Evolutionary conservation across 2,113 vertebrate species (phyloP), one percentile per base, ranked within the genome.

Genomic region (Tetrao urogallus): DNA sequence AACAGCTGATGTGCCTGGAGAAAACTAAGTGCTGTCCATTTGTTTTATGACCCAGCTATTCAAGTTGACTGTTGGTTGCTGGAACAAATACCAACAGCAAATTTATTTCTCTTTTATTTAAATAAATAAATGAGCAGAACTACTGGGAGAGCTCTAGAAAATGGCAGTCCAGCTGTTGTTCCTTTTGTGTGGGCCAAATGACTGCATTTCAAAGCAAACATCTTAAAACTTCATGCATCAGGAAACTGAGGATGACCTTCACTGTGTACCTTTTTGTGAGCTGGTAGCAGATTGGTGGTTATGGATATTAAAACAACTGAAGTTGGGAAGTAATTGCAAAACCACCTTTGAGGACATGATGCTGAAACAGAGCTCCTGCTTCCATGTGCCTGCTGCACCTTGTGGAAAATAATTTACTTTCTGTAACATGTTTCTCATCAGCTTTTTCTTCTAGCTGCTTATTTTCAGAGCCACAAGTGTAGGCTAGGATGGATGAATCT

Each of bases 21-120:
- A 83, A 63, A 92, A 86, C 85, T 4, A 73, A 92, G 70, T 2
- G 3, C 90, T 70, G 36, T 80, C 89, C 38, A 0, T 64, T 94
- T 91, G 85, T 19, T 80, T 94, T 94, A 79, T 77, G 85, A 89
- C 54, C 72, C 60, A 45, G 72, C 91, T 85, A 73, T 13, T 90
- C 80, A 65, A 52, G 48, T 42, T n/a, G 67, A 70, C 36, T 95
- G 0, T 27, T 3, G 30, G 56, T 36, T 45, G 75, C 76, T 86
- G 57, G 70, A 91, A 92, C 63, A 47, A 52, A 91, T 18, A 28
- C 61, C 38, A 7, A 18, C 14, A 10, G 38, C 63, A 47, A 56
- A 92, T 84, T 78, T 72, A 43, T 79, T 89, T 30, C 16, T 47
- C 28, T 86, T 40, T 24, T 34, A 9, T 52, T 58, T 12, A 69